Conservation (phyloP, 2,888 invertebrate species). For the Oxystoma pomonae region DNA sequence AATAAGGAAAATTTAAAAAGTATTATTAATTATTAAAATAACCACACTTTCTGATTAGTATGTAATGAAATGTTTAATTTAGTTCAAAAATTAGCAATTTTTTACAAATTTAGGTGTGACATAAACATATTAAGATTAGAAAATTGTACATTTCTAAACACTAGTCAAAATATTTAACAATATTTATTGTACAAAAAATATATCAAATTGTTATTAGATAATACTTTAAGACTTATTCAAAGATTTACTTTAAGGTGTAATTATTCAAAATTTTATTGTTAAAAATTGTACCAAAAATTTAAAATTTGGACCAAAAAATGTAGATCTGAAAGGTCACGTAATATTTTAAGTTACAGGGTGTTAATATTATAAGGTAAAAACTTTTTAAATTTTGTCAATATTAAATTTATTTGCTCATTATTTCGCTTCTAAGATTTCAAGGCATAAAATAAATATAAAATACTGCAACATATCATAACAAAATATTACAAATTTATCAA, state of each 20-base stretch:
- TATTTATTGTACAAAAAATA: neutral
- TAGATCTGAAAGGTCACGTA: neutral
- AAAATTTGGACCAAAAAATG: neutral
- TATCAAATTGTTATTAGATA: no score
- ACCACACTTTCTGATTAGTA: constrained; percentile 8
- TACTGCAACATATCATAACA: no score
- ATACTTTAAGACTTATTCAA: no score
- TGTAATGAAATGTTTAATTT: neutral
- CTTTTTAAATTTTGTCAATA: no score
- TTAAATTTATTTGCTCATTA: no score
- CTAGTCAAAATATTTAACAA: neutral
- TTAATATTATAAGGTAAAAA: no score
- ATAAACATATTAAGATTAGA: neutral
- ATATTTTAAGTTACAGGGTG: neutral
- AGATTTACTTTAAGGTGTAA: no score
- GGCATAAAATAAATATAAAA: no score
- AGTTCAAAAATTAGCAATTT: neutral
- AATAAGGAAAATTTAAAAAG: neutral
- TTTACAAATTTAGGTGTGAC: neutral
- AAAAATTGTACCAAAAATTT: neutral
- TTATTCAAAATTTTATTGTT: no score
- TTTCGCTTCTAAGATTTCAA: no score
- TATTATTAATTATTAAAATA: constrained; percentile 1
- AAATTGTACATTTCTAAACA: neutral
- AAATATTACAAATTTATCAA: no score